A percentile compares a stretch with the other conserved stretches of the same genome.
Evolutionary conservation across 2,797 vertebrate species (phyloP).

Genomic region (Lepus oiostolus): DNA sequence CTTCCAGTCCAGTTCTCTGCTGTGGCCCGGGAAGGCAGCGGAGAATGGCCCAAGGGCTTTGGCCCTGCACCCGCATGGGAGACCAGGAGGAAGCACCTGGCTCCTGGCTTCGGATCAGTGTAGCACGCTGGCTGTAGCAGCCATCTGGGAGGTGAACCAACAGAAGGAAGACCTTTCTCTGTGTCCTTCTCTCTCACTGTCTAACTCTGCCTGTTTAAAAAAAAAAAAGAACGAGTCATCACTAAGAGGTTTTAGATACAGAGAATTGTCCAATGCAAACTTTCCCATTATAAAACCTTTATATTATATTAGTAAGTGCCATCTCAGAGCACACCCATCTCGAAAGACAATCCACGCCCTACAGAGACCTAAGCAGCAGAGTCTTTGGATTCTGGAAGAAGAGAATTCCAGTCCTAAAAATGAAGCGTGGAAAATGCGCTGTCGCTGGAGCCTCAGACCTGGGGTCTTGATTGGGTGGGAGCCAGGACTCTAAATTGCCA

Average conservation of each 20-base stretch:
- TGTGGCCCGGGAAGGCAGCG: no score
- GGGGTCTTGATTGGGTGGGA: neutral
- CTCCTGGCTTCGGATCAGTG: no score
- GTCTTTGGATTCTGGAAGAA: neutral
- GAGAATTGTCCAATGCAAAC: neutral
- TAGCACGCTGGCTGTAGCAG: no score
- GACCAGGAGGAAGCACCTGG: no score
- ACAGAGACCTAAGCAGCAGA: neutral
- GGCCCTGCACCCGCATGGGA: no score
- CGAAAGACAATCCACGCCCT: neutral
- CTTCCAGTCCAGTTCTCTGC: no score
- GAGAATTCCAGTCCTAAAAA: neutral
- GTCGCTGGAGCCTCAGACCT: neutral
- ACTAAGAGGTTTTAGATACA: constrained; percentile 29
- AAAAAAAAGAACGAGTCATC: constrained; percentile 35
- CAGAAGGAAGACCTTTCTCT: no score
- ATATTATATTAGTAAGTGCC: neutral
- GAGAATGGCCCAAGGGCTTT: no score
- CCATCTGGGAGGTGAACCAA: no score
- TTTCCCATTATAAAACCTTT: neutral
- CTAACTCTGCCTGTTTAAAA: no score
- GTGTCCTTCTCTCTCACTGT: no score
- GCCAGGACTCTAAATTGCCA: constrained; percentile 53
- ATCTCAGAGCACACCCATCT: neutral
- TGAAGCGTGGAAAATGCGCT: neutral